phyloP scores from a whole-genome alignment of 2,888 invertebrate genomes.

The Campoplex capitator region DNA sequence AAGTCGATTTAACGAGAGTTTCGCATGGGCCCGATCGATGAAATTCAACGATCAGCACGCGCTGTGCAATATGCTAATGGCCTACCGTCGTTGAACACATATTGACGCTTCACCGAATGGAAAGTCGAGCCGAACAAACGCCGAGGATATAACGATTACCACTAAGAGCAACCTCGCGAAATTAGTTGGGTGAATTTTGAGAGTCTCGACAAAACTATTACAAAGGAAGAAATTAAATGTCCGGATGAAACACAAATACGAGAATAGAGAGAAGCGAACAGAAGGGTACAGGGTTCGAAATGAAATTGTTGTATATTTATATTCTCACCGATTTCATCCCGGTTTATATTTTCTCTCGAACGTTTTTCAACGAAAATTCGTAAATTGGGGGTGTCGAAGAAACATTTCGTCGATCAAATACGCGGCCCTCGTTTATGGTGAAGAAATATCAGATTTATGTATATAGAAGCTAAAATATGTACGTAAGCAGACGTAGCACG shows the following conservation, averaged over 20 bases:
- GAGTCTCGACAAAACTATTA: conserved; percentile 18
- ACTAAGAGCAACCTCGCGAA: conserved; percentile 59
- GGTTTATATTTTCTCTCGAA: background rate
- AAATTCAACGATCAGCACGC: conserved; percentile 32
- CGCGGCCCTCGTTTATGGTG: background rate
- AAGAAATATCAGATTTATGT: conserved; percentile 1
- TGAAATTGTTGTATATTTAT: background rate
- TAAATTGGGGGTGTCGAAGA: background rate
- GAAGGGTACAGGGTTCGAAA: background rate
- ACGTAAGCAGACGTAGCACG: conserved; percentile 6
- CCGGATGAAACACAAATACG: too few relatives aligned
- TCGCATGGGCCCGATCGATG: conserved; percentile 12
- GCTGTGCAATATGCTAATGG: conserved; percentile 43
- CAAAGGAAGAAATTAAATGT: background rate
- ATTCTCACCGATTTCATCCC: background rate
- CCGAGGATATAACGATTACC: conserved; percentile 60
- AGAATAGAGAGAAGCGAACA: too few relatives aligned
- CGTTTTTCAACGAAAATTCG: background rate
- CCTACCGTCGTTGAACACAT: conserved; percentile 21
- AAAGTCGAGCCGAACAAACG: conserved; percentile 12
- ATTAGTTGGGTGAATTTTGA: conserved; percentile 67
- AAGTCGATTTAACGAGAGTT: conserved; percentile 15
- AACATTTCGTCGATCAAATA: background rate
- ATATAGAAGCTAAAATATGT: conserved; percentile 17
- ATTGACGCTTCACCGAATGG: conserved; percentile 46